Base-by-base conservation (phyloP, 2,888 invertebrate species). In the Mechanitis messenoides region DNA sequence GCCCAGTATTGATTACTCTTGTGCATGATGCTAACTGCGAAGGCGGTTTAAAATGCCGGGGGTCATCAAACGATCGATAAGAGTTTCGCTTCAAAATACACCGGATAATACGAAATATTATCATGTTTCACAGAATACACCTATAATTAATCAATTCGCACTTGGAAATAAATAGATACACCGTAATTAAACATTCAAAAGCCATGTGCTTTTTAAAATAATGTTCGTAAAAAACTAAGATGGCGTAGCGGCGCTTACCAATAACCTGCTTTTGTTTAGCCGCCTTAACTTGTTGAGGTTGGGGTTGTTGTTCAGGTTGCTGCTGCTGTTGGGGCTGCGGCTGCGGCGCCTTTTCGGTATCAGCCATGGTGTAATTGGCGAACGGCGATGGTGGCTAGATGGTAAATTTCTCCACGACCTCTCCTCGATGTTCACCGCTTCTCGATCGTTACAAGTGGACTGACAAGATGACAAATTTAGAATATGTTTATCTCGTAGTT, bases 351-450 rank as follows among this genome's bases (percentile, higher is more conserved):
- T 94, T 94, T 92, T 96, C 97, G 93, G 96, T 94, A 95, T 97
- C 97, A 95, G 97, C 96, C 97, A 97, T 97, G 94, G 93, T 94
- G 94, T 93, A 93, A 92, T 93, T 93, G 92, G 92, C 92, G 92
- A 92, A 92, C 92, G 93, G 92, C 93, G 93, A 92, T 93, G 93
- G 92, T 92, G 91, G 90, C 87, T 88, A 91, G 91, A 91, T 91
- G 91, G 92, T 92, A 92, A 92, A 92, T 92, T 92, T 93, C 93
- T 93, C 93, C 93, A 93, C 93, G 92, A 92, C 93, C 93, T 92
- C 92, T 92, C 92, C 92, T 91, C 90, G 93, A 92, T 93, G 93
- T 93, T 93, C 89, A 92, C 91, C 91, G 90, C 91, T 91, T 90
- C 92, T 92, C 92, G 91, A 80, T 85, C 81, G 81, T 81, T 81